A percentile compares a stretch with the other conserved stretches of the same genome.
Conservation (phyloP, 2,113 vertebrate species). For the Strigops habroptila region DNA sequence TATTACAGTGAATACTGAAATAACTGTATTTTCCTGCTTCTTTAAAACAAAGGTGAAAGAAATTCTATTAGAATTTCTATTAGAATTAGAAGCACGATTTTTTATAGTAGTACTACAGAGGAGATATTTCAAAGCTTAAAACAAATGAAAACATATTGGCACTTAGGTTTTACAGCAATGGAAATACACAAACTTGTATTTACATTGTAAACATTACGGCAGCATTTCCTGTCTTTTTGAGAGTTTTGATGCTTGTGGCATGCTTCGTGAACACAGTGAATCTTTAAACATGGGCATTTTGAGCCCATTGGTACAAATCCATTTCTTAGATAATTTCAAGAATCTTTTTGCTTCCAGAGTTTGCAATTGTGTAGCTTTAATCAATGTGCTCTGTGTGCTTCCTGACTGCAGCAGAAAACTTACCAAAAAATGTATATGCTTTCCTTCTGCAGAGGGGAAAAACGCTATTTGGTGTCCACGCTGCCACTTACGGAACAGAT, state of each 20-base stretch:
- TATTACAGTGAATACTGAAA: neutral
- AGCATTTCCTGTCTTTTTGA: neutral
- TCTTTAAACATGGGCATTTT: neutral
- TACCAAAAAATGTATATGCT: conserved; percentile 82
- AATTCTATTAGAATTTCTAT: neutral
- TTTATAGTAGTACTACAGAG: neutral
- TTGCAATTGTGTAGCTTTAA: neutral
- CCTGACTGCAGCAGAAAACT: conserved; percentile 18
- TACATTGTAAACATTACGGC: neutral
- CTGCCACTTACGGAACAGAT: conserved; percentile 97
- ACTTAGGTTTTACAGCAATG: neutral
- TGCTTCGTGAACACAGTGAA: neutral
- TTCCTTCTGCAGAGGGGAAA: conserved; percentile 3
- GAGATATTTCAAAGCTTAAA: neutral
- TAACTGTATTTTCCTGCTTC: neutral
- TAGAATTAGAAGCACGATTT: neutral
- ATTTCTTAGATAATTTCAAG: neutral
- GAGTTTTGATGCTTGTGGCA: neutral
- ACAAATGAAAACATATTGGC: neutral
- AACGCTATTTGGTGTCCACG: conserved; percentile 88
- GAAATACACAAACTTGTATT: neutral
- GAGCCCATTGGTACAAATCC: neutral
- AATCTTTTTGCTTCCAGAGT: neutral
- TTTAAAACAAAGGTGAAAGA: neutral
- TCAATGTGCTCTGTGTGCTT: neutral